Percentiles rank a stretch among this genome's conserved stretches.
phyloP scores from a whole-genome alignment of 2,797 vertebrate species.

The Anisognathus igniventris region DNA sequence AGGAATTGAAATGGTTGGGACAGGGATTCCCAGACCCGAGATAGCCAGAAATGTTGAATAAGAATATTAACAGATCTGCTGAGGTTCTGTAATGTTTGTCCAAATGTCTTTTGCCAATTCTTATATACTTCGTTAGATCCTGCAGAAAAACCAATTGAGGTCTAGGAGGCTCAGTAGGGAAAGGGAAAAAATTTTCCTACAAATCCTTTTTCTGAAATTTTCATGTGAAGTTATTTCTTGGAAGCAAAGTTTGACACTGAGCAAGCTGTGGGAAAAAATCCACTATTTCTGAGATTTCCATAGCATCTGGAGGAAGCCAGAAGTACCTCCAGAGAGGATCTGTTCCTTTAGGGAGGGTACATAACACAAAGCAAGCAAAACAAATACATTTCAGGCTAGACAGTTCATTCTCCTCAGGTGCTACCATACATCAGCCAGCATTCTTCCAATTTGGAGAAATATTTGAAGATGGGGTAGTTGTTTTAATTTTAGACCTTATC shows the following conservation, averaged over 20 bases:
- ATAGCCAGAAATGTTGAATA: not conserved
- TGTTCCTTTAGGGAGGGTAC: rapidly evolving
- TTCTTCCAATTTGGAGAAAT: not conserved
- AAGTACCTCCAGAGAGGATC: not conserved
- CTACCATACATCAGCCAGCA: not conserved
- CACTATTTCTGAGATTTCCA: not conserved
- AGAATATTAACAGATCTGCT: not conserved
- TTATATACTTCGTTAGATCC: not conserved
- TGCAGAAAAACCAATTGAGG: not conserved
- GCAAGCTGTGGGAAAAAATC: not conserved
- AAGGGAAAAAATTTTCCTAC: not conserved
- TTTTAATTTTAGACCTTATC: not conserved
- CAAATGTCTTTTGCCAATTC: not conserved
- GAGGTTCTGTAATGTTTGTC: not conserved
- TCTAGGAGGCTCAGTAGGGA: not conserved
- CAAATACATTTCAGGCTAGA: not conserved
- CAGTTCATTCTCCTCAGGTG: not conserved
- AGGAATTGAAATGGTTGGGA: not conserved
- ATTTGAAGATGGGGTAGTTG: not conserved
- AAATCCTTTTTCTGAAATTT: not conserved
- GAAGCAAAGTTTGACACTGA: not conserved
- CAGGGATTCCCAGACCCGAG: not conserved
- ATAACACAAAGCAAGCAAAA: not conserved
- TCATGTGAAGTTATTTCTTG: not conserved
- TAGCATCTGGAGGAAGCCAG: not conserved